phyloP scores from a whole-genome alignment of 2,888 invertebrate genomes.

The Teleogryllus oceanicus region DNA sequence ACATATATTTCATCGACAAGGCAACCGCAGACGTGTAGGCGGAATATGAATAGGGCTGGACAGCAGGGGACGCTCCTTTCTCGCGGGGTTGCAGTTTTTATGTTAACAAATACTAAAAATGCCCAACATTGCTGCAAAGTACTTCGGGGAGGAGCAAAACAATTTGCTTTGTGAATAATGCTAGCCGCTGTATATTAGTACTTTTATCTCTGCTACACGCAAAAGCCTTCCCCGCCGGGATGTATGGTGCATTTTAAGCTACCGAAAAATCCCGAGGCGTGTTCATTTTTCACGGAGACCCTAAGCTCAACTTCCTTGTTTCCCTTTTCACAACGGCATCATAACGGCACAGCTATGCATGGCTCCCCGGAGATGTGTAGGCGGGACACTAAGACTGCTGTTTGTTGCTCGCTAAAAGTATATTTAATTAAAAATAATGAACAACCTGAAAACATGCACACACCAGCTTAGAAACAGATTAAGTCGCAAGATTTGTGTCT shows the following conservation, averaged over 20 bases:
- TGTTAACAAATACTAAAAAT: constrained; percentile 11
- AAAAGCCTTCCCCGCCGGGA: neutral
- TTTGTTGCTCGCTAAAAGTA: constrained; percentile 18
- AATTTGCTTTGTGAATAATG: constrained; percentile 18
- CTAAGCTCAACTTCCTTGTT: constrained; percentile 18
- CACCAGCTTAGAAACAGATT: constrained; percentile 18
- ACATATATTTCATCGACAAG: neutral
- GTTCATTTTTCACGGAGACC: constrained; percentile 10
- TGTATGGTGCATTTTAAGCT: constrained; percentile 18
- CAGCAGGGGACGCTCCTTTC: neutral
- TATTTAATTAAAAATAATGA: constrained; percentile 18
- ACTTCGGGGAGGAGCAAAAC: constrained; percentile 6
- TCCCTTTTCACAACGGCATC: constrained; percentile 18
- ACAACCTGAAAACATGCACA: constrained; percentile 18
- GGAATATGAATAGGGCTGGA: neutral
- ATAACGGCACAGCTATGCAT: neutral
- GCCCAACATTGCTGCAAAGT: neutral
- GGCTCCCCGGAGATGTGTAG: constrained; percentile 9
- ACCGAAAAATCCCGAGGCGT: neutral
- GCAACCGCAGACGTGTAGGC: neutral
- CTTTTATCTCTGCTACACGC: constrained; percentile 1
- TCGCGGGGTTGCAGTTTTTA: neutral
- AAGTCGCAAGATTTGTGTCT: constrained; percentile 2
- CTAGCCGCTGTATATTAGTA: neutral
- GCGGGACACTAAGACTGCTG: constrained; percentile 9